phyloP scores from a whole-genome alignment of 2,113 vertebrate genomes.

The Eidolon helvum region DNA sequence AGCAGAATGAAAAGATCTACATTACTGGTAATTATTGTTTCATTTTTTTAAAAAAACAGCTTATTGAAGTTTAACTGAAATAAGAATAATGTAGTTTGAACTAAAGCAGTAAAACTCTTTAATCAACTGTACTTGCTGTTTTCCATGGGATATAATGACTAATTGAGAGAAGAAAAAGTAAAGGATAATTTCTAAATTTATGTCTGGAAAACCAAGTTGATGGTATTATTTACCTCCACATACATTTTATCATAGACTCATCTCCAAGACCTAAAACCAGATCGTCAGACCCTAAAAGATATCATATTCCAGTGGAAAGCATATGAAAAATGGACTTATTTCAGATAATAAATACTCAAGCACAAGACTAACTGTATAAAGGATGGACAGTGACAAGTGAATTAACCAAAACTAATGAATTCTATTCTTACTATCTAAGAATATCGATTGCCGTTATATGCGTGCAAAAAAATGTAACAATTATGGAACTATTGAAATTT shows the following conservation, averaged over 20 bases:
- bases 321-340: not conserved
- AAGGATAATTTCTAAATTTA: not conserved
- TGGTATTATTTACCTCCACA: not conserved
- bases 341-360: not conserved
- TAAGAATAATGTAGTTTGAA: not conserved
- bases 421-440: not conserved
- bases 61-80: not conserved
- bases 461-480: not conserved
- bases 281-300: not conserved
- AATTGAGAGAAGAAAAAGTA: not conserved
- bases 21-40: not conserved
- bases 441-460: not conserved
- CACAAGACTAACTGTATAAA: not conserved
- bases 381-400: not conserved
- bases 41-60: not conserved
- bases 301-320: not conserved
- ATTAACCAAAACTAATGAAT: not conserved
- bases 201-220: not conserved
- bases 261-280: not conserved
- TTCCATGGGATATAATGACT: not conserved
- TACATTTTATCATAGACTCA: not conserved
- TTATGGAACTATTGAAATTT: not conserved
- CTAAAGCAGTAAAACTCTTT: not conserved
- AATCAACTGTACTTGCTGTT: not conserved
- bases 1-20: not conserved